These are phyloP conservation scores for Typhlichthys eigenmanni DNA, from an alignment of 2,797 vertebrate species.

Conservation along the genomic window DNA sequence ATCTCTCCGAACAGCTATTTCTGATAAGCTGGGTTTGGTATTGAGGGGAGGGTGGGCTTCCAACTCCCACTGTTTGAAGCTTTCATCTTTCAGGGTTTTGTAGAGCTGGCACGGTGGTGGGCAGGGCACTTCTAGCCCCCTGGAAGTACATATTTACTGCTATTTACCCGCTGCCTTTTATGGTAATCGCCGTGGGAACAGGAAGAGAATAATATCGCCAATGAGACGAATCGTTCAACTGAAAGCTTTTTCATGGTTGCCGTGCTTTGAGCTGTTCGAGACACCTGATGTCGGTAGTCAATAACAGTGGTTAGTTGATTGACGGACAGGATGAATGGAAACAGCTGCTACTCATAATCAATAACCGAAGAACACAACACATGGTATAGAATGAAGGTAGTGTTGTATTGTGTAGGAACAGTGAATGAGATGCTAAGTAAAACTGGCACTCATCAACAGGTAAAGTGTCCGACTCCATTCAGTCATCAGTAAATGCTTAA, in stretches of 20 bases:
- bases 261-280: too few species aligned
- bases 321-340: not conserved
- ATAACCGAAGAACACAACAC: too few species aligned
- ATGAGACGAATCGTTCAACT: constrained; percentile 35
- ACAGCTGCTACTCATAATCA: not conserved
- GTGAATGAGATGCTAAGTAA: too few species aligned
- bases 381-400: too few species aligned
- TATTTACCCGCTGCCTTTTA: constrained; percentile 49
- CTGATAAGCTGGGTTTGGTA: constrained; percentile 33
- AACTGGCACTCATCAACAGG: too few species aligned
- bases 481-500: too few species aligned
- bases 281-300: too few species aligned
- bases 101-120: constrained; percentile 39
- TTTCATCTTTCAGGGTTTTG: constrained; percentile 41
- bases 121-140: constrained; percentile 17
- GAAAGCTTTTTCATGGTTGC: constrained; percentile 4
- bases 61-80: constrained; percentile 29
- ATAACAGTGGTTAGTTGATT: not conserved
- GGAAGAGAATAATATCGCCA: constrained; percentile 14
- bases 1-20: constrained; percentile 60
- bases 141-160: constrained; percentile 53
- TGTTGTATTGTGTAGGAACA: too few species aligned
- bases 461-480: too few species aligned
- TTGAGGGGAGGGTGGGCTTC: constrained; percentile 22
- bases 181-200: constrained; percentile 42